Evolutionary conservation across 2,113 vertebrate species (phyloP), one percentile per base, ranked within the genome.

Genomic region (Lanius collurio): DNA sequence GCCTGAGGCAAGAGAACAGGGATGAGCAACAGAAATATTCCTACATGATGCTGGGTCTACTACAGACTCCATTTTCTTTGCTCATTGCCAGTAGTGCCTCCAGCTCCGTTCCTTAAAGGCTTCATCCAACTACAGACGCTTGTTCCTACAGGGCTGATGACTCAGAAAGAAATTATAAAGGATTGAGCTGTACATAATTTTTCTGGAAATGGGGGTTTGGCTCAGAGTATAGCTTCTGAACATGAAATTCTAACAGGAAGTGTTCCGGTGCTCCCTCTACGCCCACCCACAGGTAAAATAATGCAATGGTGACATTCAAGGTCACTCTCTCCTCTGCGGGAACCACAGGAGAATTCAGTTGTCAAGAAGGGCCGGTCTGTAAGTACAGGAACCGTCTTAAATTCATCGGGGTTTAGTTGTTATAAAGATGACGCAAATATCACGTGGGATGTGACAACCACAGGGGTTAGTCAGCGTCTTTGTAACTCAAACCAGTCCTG

Each of bases 141-240:
- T 2, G 1, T 73, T 83, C 50, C 87, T 86, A 47, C 63, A 53
- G 82, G 75, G 83, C 44, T 93, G 65, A 80, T 88, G 68, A 83
- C 62, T 97, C 94, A 93, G 56, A 90, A 78, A 24, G 30, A 42
- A 76, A 88, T 80, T 62, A 44, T n/a, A 91, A 63, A 75, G 46
- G 65, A 94, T n/a, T 41, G 37, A 67, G 62, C 12, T 47, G 33
- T 31, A 47, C 15, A 28, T 31, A 27, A 28, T 71, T 87, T 68
- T 85, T 91, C 55, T 92, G 56, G 84, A 94, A 83, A 90, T 22
- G 50, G 46, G 39, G 47, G 35, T 83, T 90, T 81, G 67, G 59
- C 75, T 86, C 67, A 41, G 68, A 65, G 46, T 17, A 42, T 3
- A 70, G 57, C 39, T 85, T 78, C 85, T 69, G 42, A 95, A 35